A percentile compares a stretch with the other conserved stretches of the same genome.
Conservation (phyloP, 64 coral and sea anemone genomes). For the Dendrophyllia cribrosa region DNA sequence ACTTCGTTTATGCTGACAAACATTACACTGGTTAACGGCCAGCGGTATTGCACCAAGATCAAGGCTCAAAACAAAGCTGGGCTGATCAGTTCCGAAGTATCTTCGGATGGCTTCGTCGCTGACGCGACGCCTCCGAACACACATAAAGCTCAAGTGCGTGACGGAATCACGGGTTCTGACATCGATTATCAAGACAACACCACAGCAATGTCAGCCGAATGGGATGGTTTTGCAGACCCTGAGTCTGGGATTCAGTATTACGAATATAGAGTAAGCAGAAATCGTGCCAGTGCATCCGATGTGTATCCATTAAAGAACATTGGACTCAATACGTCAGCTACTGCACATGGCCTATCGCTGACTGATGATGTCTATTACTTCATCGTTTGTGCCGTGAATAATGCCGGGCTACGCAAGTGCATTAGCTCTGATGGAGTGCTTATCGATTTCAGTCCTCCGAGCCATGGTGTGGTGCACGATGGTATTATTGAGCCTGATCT, state of each 20-base stretch:
- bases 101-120: constrained; percentile 64
- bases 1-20: constrained; percentile 57
- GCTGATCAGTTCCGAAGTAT: constrained; percentile 51
- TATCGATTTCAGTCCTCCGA: constrained; percentile 72
- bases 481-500: constrained; percentile 81
- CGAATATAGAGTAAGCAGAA: constrained; percentile 67
- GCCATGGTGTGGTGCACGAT: constrained; percentile 73
- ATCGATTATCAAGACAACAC: constrained; percentile 66
- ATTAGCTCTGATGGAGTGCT: constrained; percentile 75
- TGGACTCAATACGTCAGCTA: constrained; percentile 40
- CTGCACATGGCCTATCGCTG: constrained; percentile 19
- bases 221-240: constrained; percentile 63
- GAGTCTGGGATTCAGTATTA: constrained; percentile 67
- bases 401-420: constrained; percentile 54
- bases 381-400: constrained; percentile 72
- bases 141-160: constrained; percentile 65
- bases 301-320: constrained; percentile 31
- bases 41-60: constrained; percentile 72
- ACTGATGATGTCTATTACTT: constrained; percentile 60
- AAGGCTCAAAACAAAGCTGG: constrained; percentile 70
- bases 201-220: constrained; percentile 50
- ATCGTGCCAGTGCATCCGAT: not conserved
- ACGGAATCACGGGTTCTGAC: constrained; percentile 60
- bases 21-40: constrained; percentile 64
- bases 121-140: constrained; percentile 66